Base-by-base conservation (phyloP, 2,113 vertebrate species). In the Notothenia coriiceps region DNA sequence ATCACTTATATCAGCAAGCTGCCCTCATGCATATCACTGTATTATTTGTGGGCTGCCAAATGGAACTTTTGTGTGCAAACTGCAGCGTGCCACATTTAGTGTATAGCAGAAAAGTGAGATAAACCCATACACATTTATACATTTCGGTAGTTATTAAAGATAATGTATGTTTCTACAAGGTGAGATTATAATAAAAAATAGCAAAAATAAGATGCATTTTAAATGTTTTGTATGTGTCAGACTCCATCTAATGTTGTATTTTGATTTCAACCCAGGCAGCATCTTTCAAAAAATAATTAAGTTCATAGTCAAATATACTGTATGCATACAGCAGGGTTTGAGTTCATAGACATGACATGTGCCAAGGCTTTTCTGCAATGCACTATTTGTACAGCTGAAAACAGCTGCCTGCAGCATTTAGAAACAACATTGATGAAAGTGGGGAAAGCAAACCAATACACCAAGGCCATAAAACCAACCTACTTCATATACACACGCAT, bases 1-100 rank as follows among this genome's bases (percentile, higher is more conserved):
- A 88, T 85, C 71, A 69, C 72, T 84, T 68, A 47, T 35, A 82
- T 86, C 75, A 29, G 40, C 82, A 65, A 51, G 71, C 72, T 80
- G 73, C 75, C 44, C 61, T 69, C 70, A 73, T 83, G 82, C 82
- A 79, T 77, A 72, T 81, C 76, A 74, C 76, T 65, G 62, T 25
- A 22, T 47, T 78, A 49, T 78, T 35, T 55, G 57, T 49, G 65
- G 10, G 55, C 68, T 13, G 65, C 25, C 66, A 83, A 79, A 89
- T 71, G 55, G 22, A 86, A 85, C 64, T 55, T 84, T 61, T 71
- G 62, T 81, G 62, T 73, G 60, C 78, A 80, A 66, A 68, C 68
- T 64, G 70, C 50, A 62, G 55, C 52, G 17, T 15, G 12, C 54
- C 43, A 77, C 72, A 50, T 60, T 67, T 54, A 80, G 35, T 43